A percentile compares a stretch with the other conserved stretches of the same genome.
These are phyloP conservation scores for Didymodactylos carnosus DNA, from an alignment of 2,888 invertebrate species.

Conservation along the genomic window DNA sequence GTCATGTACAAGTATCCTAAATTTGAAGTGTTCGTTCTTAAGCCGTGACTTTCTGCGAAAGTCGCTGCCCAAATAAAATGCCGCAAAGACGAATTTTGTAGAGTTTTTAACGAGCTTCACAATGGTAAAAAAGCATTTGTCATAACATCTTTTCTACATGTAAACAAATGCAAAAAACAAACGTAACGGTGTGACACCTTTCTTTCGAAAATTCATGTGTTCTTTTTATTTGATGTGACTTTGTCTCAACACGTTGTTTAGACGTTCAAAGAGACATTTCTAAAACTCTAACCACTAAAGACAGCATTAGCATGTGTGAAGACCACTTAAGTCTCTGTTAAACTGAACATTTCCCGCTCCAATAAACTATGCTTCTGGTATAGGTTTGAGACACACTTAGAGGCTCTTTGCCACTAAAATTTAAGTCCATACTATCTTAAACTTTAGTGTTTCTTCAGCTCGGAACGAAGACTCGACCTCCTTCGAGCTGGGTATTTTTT, in stretches of 20 bases:
- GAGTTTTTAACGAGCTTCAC: too few relatives aligned
- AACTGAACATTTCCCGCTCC: too few relatives aligned
- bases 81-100: too few relatives aligned
- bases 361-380: neutral
- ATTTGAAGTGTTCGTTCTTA: too few relatives aligned
- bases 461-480: neutral
- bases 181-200: too few relatives aligned
- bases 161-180: too few relatives aligned
- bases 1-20: too few relatives aligned
- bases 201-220: neutral
- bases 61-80: too few relatives aligned
- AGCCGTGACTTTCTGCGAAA: too few relatives aligned
- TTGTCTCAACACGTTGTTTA: neutral
- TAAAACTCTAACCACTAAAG: neutral
- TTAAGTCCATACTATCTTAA: neutral
- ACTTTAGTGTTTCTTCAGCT: neutral
- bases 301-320: neutral
- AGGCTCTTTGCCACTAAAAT: neutral
- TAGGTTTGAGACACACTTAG: neutral
- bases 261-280: neutral
- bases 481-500: neutral
- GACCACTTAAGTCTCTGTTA: too few relatives aligned
- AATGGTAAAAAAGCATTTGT: too few relatives aligned
- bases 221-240: neutral
- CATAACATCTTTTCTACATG: too few relatives aligned